phyloP scores from a whole-genome alignment of 2,113 vertebrate species.

The Burhinus bistriatus region DNA sequence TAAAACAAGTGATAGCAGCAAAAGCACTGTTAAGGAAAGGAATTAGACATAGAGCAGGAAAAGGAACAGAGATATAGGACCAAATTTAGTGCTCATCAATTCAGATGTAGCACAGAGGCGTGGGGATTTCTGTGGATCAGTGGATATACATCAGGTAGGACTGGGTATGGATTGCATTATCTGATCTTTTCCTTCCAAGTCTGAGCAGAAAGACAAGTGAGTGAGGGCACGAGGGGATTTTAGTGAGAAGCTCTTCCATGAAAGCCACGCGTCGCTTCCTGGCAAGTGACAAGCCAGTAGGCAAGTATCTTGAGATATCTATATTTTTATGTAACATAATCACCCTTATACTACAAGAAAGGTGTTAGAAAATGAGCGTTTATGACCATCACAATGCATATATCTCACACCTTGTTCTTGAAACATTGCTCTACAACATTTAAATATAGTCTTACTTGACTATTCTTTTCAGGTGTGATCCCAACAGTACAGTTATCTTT shows the following conservation, averaged over 20 bases:
- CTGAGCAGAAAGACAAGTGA: neutral
- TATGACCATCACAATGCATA: neutral
- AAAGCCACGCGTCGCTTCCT: neutral
- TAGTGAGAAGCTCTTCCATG: neutral
- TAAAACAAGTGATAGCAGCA: neutral
- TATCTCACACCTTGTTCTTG: neutral
- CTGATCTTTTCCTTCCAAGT: neutral
- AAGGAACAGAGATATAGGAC: neutral
- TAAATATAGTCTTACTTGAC: neutral
- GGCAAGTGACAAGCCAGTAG: neutral
- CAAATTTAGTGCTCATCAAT: neutral
- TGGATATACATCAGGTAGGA: neutral
- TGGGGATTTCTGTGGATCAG: neutral
- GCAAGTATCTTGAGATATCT: neutral
- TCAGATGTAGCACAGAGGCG: neutral
- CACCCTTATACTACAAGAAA: neutral
- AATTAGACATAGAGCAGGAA: neutral
- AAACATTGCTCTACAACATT: neutral
- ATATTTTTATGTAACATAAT: neutral
- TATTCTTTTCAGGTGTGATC: neutral
- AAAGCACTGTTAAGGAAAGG: neutral
- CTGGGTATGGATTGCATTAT: neutral
- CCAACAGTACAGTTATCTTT: neutral
- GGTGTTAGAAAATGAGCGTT: neutral
- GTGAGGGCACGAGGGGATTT: neutral